These are phyloP conservation scores for Eupelmus urozonus DNA, from an alignment of 2,888 invertebrate species.

Conservation along the genomic window DNA sequence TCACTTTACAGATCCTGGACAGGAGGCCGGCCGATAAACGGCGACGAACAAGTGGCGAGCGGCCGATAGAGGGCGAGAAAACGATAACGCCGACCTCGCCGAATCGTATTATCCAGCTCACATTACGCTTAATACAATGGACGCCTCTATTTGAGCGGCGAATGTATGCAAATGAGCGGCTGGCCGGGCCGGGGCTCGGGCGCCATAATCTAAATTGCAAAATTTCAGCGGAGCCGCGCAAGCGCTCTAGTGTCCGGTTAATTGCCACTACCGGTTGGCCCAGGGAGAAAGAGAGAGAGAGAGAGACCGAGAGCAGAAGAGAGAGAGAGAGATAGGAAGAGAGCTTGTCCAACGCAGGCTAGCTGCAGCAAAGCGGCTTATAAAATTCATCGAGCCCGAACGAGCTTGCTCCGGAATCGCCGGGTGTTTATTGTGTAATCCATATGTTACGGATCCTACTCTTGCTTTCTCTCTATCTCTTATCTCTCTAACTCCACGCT, in stretches of 20 bases:
- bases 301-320: background rate
- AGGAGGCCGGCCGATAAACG: background rate
- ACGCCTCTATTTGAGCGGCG: conserved; percentile 8
- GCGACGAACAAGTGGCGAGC: background rate
- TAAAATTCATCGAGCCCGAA: conserved; percentile 50
- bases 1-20: background rate
- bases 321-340: background rate
- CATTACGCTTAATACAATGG: conserved; percentile 3
- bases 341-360: background rate
- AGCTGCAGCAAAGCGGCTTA: conserved; percentile 34
- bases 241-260: background rate
- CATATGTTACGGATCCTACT: background rate
- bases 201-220: conserved; percentile 46
- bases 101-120: conserved; percentile 5
- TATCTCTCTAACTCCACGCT: conserved; percentile 3
- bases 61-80: background rate
- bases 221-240: conserved; percentile 14
- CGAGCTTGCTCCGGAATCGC: conserved; percentile 4
- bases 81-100: background rate
- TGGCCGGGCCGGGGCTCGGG: background rate
- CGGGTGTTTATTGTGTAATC: conserved; percentile 37
- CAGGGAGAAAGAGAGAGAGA: conserved; percentile 12
- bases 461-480: background rate
- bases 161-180: conserved; percentile 24
- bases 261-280: background rate